A percentile compares a stretch with the other conserved stretches of the same genome.
Conservation (phyloP, 2,797 vertebrate species). For the Lophius americanus region DNA sequence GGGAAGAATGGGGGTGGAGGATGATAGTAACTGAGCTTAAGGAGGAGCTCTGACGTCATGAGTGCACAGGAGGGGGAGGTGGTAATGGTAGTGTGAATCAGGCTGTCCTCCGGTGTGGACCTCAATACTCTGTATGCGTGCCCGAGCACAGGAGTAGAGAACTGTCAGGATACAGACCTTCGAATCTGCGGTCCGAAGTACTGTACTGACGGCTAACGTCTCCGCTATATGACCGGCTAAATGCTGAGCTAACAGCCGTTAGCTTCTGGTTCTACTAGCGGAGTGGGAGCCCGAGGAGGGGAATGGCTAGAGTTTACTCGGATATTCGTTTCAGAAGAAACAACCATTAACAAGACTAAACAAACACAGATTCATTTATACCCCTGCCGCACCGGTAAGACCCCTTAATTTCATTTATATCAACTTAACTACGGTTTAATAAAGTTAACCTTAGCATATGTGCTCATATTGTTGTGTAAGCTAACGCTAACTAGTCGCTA, state of each 20-base stretch:
- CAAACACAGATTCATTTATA: background rate
- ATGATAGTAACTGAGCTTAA: background rate
- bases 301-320: slow-evolving; percentile 62
- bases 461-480: slow-evolving; percentile 31
- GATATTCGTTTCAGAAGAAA: slow-evolving; percentile 34
- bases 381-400: slow-evolving; percentile 49
- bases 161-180: background rate
- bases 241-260: slow-evolving; percentile 59
- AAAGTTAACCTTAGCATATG: slow-evolving; percentile 41
- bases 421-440: background rate
- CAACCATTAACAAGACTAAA: slow-evolving; percentile 10
- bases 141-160: too few relatives aligned
- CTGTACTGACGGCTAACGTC: too few relatives aligned
- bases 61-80: slow-evolving; percentile 3
- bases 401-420: background rate
- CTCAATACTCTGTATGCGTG: too few relatives aligned
- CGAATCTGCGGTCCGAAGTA: background rate
- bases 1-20: slow-evolving; percentile 37
- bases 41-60: slow-evolving; percentile 51
- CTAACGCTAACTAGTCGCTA: slow-evolving; percentile 29
- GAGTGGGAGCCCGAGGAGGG: slow-evolving; percentile 45
- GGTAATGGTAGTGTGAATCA: slow-evolving; percentile 8
- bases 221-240: slow-evolving; percentile 52
- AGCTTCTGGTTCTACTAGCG: slow-evolving; percentile 46
- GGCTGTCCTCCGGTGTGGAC: slow-evolving; percentile 1